These are phyloP conservation scores for Anthoptus insignis DNA, from an alignment of 2,888 invertebrate genomes.

Conservation along the genomic window DNA sequence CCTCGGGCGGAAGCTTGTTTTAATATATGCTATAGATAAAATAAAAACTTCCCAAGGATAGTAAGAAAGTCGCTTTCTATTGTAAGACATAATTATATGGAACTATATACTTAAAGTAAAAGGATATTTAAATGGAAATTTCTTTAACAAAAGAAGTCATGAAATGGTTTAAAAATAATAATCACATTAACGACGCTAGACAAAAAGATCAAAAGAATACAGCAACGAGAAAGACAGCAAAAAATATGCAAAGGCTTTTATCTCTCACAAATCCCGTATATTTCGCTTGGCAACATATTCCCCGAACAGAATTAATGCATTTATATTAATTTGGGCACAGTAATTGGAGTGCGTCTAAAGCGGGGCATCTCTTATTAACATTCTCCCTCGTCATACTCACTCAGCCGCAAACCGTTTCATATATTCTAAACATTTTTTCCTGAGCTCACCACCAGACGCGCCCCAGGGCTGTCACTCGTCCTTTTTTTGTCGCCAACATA, in stretches of 20 bases:
- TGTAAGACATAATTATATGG: too few species aligned
- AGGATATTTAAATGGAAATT: too few species aligned
- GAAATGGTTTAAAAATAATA: too few species aligned
- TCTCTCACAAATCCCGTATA: slow-evolving; percentile 12
- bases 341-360: slow-evolving; percentile 23
- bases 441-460: slow-evolving; percentile 21
- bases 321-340: slow-evolving; percentile 27
- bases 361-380: slow-evolving; percentile 32
- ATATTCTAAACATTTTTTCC: slow-evolving; percentile 38
- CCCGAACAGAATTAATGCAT: slow-evolving; percentile 26
- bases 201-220: not conserved
- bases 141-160: too few species aligned
- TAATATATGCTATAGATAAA: too few species aligned
- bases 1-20: too few species aligned
- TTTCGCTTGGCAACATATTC: not conserved
- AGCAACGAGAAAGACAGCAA: not conserved
- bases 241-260: not conserved
- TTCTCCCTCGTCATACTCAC: slow-evolving; percentile 27
- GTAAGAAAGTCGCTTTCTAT: too few species aligned
- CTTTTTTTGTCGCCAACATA: too few species aligned
- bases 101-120: too few species aligned
- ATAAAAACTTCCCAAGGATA: too few species aligned
- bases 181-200: not conserved
- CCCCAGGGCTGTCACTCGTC: not conserved
- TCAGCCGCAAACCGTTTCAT: slow-evolving; percentile 29